Percentiles rank a stretch among this genome's conserved stretches.
Evolutionary conservation across 2,797 vertebrate species (phyloP).

Genomic region (Eulemur mongoz): DNA sequence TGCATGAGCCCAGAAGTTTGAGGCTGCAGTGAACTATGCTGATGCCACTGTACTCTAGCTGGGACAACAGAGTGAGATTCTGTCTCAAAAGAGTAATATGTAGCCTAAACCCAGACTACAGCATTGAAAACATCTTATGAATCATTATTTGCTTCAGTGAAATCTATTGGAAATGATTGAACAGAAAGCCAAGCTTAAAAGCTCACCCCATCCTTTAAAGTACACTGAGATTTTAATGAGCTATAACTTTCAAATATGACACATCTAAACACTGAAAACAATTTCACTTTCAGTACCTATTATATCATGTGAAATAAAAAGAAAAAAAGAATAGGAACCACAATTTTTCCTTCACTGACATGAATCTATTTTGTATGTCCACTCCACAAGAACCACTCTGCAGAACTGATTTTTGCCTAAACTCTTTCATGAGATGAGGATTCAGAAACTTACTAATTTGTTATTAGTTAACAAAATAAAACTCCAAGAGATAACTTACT

Average conservation of each 20-base stretch:
- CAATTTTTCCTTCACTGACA: background rate
- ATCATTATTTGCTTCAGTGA: background rate
- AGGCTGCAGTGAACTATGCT: no score
- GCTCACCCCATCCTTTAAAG: background rate
- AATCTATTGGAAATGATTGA: background rate
- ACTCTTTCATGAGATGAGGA: background rate
- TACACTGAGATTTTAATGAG: slow-evolving; percentile 7
- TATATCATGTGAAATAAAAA: background rate
- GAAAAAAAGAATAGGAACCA: background rate
- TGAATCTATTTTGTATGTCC: background rate
- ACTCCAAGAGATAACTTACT: background rate
- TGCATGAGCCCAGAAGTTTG: no score
- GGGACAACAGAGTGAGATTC: no score
- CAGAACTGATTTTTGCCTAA: background rate
- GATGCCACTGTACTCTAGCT: no score
- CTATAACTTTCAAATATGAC: slow-evolving; percentile 5
- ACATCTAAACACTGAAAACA: slow-evolving; percentile 13
- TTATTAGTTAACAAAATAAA: background rate
- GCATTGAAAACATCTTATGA: background rate
- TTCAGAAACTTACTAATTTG: background rate
- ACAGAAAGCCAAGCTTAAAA: slow-evolving; percentile 10
- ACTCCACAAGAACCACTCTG: background rate
- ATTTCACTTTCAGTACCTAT: slow-evolving; percentile 17
- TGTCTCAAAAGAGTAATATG: background rate
- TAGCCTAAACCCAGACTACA: background rate